Base-by-base conservation (phyloP, 2,888 invertebrate species). In the Rhogogaster chlorosoma region DNA sequence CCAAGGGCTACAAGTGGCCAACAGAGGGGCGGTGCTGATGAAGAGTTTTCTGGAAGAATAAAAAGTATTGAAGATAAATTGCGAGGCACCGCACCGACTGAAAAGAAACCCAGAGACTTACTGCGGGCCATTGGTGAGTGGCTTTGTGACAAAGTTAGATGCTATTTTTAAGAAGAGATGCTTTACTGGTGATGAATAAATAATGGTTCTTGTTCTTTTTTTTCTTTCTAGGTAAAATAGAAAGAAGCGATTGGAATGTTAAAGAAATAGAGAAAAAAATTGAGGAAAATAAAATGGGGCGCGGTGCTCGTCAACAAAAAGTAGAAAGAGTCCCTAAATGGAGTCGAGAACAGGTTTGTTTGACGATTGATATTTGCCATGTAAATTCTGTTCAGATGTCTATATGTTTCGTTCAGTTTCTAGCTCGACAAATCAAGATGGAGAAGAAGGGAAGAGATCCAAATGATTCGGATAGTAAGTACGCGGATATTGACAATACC, bases 251-350 rank as follows among this genome's bases (percentile, higher is more conserved):
- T 93, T 98, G 98, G 98, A 98, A 98, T 93, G 96, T 98, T 53
- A 97, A 97, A 88, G 97, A 98, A 93, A 97, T 98, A 45, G 98
- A 98, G 91, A 96, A 97, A 92, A 98, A 98, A 94, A 98, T 98
- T 49, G 95, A 96, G 90, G 97, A 97, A 92, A 97, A 96, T 90
- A 95, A 96, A 90, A 94, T 96, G 91, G 96, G 96, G 49, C 94
- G 96, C 89, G 95, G 95, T 12, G 94, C 94, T 85, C 93, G 94
- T 10, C 95, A 95, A 75, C 97, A 97, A 90, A 96, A 96, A 92
- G 91, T 93, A 32, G 93, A 93, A 86, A 89, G 91, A 80, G 98
- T 98, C 83, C 98, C 98, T 12, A 98, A 98, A 93, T 98, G 98
- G 98, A 98, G 97, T 92, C 95, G 96, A 88, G 97, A 98, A 92